Base-by-base conservation (phyloP, 37 sponge, comb jelly and placozoan genomes). In the Chondrosia reniformis region DNA sequence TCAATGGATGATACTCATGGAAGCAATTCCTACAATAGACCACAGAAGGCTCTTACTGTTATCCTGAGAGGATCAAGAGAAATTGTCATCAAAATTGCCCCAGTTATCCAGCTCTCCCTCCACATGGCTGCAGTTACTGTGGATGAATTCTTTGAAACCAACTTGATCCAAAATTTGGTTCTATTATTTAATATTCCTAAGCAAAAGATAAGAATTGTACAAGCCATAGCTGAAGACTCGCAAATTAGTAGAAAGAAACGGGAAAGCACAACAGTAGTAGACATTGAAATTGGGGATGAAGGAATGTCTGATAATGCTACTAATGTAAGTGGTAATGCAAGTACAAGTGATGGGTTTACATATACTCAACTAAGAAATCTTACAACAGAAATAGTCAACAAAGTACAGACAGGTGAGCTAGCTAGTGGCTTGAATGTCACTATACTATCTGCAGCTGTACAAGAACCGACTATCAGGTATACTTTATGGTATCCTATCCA, bases 91-190 rank as follows among this genome's bases (percentile, higher is more conserved):
- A 59, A 41, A n/a, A 91, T 82, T 37, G 72, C 79, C 4, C 86
- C 80, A 0, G 86, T 95, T 5, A 80, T 91, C 30, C 83, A 86
- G 63, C 55, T 93, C 49, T 64, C 79, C 15, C 74, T 85, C 69
- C 55, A 46, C n/a, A 72, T 89, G 49, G 82, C 81, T 0, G 25
- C 75, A 22, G 87, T 97, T 2, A 88, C 85, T 15, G 90, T 84
- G 32, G 89, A 86, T 15, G 89, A 88, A 27, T 97, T 97, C 86
- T 97, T 97, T 86, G 84, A 89, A 33, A 85, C 81, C 30, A 86
- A 79, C 66, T 54, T 97, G 10, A 82, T 93, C 0, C 52, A 41
- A 37, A 97, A 97, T 56, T 52, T 97, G 24, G 95, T 92, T 0
- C 62, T 81, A 21, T 84, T 97, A 1, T 84, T 97, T 0, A 82